Conservation (phyloP, 2,113 vertebrate genomes). For the Psettodes erumei region DNA sequence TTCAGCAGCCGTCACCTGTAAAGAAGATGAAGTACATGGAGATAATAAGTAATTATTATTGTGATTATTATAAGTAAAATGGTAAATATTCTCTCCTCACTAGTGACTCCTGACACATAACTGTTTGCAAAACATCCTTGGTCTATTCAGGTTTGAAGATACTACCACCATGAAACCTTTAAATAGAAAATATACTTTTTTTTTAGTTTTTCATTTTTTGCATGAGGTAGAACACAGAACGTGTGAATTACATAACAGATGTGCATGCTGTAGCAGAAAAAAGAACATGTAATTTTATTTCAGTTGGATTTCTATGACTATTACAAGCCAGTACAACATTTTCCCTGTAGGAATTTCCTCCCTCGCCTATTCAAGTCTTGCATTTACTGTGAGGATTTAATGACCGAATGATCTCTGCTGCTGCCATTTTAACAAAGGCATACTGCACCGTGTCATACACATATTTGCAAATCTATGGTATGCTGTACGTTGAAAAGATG, state of each 20-base stretch:
- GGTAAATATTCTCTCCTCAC: no score
- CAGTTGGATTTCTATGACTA: background rate
- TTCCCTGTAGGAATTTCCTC: slow-evolving; percentile 21
- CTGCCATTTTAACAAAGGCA: slow-evolving; percentile 48
- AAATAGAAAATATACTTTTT: background rate
- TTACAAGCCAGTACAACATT: background rate
- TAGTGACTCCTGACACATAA: background rate
- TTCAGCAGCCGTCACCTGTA: slow-evolving; percentile 3
- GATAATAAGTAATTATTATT: no score
- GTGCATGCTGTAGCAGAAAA: background rate
- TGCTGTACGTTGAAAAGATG: slow-evolving; percentile 47
- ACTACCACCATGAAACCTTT: background rate
- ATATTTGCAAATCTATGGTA: slow-evolving; percentile 37
- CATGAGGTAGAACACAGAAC: background rate
- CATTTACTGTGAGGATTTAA: slow-evolving; percentile 51
- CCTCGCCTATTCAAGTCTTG: slow-evolving; percentile 37
- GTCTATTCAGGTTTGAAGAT: no score
- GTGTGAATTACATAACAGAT: background rate
- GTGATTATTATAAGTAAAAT: no score
- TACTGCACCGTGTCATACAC: slow-evolving; percentile 25
- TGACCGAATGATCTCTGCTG: slow-evolving; percentile 27
- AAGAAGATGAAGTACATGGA: no score
- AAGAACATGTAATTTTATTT: background rate
- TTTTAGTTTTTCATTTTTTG: background rate
- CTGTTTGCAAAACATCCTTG: background rate